Evolutionary conservation across 2,113 vertebrate species (phyloP).

Genomic region (Recurvirostra avosetta): DNA sequence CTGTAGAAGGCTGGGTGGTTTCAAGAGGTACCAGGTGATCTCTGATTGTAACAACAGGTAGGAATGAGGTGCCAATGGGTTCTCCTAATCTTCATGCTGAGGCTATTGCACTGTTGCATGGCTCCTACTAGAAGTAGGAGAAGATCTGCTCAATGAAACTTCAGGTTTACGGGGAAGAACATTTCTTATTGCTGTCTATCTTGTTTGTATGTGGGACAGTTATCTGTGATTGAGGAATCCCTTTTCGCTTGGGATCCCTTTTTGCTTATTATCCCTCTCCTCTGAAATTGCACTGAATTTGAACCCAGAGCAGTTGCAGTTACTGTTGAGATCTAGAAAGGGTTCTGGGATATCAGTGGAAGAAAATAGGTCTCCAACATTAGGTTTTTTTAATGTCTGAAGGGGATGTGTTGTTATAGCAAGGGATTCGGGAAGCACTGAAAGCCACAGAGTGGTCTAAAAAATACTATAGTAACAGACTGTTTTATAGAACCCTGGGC

Average conservation of each 20-base stretch:
- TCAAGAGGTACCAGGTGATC: background rate
- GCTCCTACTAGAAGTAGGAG: background rate
- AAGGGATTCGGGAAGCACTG: background rate
- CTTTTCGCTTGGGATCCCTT: background rate
- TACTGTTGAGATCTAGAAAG: background rate
- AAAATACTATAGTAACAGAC: background rate
- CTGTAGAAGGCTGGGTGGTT: background rate
- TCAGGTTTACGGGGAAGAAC: background rate
- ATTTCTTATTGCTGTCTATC: background rate
- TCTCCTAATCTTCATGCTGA: background rate
- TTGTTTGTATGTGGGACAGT: background rate
- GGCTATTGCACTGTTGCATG: background rate
- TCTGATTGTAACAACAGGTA: background rate
- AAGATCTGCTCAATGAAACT: background rate
- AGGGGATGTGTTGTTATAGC: background rate
- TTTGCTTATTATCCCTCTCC: background rate
- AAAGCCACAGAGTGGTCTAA: background rate
- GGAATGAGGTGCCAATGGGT: background rate
- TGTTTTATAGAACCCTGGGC: background rate
- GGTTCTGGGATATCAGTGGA: background rate
- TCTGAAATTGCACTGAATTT: background rate
- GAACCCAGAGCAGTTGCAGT: background rate
- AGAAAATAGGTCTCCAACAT: background rate
- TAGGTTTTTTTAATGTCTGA: background rate
- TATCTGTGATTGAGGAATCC: background rate